These are phyloP conservation scores for Stenotaenia linearis DNA, from an alignment of 2,888 invertebrate genomes.

Conservation along the genomic window DNA sequence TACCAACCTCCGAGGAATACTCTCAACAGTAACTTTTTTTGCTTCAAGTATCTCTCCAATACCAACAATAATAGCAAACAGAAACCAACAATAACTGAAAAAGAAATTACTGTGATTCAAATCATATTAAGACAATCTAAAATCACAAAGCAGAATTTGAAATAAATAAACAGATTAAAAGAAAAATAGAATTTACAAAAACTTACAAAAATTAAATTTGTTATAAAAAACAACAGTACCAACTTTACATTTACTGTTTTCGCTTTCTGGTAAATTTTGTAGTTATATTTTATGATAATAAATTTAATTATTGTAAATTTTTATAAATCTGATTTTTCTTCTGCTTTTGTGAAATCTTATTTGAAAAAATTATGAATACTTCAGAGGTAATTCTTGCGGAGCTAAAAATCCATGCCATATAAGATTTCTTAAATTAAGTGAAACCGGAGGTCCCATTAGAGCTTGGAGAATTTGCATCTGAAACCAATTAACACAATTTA, in stretches of 20 bases:
- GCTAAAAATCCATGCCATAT: slow-evolving; percentile 8
- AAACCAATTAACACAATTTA: no score
- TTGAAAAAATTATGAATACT: neutral
- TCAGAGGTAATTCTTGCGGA: neutral
- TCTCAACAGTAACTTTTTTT: neutral
- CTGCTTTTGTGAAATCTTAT: no score
- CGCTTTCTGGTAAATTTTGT: no score
- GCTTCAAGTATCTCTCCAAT: neutral
- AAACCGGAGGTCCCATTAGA: neutral
- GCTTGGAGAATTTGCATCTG: neutral
- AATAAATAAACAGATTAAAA: no score
- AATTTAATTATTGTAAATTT: no score
- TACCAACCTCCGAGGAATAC: neutral
- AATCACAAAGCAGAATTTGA: no score
- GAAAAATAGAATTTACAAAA: no score
- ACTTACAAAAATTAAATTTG: no score
- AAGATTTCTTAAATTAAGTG: slow-evolving; percentile 10
- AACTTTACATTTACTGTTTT: no score
- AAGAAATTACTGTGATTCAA: neutral
- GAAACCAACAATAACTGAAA: neutral
- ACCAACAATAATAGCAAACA: neutral
- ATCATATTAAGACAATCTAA: neutral
- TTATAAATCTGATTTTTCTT: no score
- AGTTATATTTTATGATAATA: no score
- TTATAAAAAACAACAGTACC: no score